phyloP scores from a whole-genome alignment of 2,888 invertebrate species.

The Auanema sp. region DNA sequence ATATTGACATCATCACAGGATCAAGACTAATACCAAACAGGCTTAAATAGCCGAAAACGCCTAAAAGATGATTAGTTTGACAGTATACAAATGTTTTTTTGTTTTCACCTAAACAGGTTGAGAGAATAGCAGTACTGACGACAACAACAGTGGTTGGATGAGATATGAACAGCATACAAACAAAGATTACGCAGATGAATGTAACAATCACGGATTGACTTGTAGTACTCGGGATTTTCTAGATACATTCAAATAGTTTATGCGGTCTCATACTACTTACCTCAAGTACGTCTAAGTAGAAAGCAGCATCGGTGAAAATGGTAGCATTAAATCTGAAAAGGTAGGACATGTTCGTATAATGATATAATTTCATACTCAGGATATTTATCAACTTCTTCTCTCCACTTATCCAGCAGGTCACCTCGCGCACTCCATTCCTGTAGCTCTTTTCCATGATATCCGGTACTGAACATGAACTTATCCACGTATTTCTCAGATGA shows the following conservation, averaged over 20 bases:
- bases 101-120: slow-evolving; percentile 26
- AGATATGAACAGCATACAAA: slow-evolving; percentile 30
- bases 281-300: slow-evolving; percentile 46
- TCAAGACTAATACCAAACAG: slow-evolving; percentile 33
- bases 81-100: background rate
- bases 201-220: slow-evolving; percentile 37
- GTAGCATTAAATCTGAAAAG: slow-evolving; percentile 35
- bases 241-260: slow-evolving; percentile 1
- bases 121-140: slow-evolving; percentile 27
- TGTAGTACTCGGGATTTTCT: slow-evolving; percentile 40
- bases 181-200: slow-evolving; percentile 28
- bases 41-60: slow-evolving; percentile 30
- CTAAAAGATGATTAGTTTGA: slow-evolving; percentile 1
- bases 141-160: slow-evolving; percentile 27
- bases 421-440: slow-evolving; percentile 37
- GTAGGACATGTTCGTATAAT: background rate
- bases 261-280: slow-evolving; percentile 16
- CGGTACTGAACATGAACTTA: slow-evolving; percentile 50
- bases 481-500: slow-evolving; percentile 26
- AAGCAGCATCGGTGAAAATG: slow-evolving; percentile 44
- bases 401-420: slow-evolving; percentile 37
- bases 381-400: slow-evolving; percentile 31
- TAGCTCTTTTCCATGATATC: slow-evolving; percentile 39
- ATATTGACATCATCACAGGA: slow-evolving; percentile 34
- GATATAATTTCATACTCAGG: slow-evolving; percentile 15